Conservation (phyloP, 37 sponge, comb jelly and placozoan species). For the Lycopodina hypogea region DNA sequence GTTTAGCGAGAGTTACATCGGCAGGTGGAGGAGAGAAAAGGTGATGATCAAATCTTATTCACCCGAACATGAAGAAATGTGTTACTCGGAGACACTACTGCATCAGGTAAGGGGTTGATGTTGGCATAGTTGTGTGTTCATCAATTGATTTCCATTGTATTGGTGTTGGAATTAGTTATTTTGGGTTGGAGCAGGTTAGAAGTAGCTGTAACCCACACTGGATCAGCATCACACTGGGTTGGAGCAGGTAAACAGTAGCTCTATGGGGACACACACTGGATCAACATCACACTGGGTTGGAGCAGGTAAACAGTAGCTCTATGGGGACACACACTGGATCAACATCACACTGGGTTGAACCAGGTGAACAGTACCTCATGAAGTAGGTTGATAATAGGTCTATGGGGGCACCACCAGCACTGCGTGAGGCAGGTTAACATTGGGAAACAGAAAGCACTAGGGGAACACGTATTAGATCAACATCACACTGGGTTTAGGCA, state of each 20-base stretch:
- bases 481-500: too few species aligned
- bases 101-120: conserved; percentile 33
- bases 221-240: too few species aligned
- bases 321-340: background rate
- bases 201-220: background rate
- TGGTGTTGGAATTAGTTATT: background rate
- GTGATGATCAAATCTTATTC: conserved; percentile 82
- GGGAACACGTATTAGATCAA: too few species aligned
- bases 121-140: background rate
- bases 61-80: conserved; percentile 60
- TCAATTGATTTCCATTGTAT: background rate
- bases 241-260: too few species aligned
- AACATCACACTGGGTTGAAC: background rate
- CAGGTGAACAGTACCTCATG: background rate
- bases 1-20: conserved; percentile 61
- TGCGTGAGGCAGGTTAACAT: too few species aligned
- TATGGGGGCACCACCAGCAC: too few species aligned
- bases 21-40: conserved; percentile 61
- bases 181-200: background rate
- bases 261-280: too few species aligned
- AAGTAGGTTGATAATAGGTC: background rate
- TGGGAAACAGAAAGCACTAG: too few species aligned
- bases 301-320: background rate
- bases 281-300: background rate
- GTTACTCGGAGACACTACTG: conserved; percentile 66